Base-by-base conservation (phyloP, 2,113 vertebrate genomes). In the Sisor rabdophorus region DNA sequence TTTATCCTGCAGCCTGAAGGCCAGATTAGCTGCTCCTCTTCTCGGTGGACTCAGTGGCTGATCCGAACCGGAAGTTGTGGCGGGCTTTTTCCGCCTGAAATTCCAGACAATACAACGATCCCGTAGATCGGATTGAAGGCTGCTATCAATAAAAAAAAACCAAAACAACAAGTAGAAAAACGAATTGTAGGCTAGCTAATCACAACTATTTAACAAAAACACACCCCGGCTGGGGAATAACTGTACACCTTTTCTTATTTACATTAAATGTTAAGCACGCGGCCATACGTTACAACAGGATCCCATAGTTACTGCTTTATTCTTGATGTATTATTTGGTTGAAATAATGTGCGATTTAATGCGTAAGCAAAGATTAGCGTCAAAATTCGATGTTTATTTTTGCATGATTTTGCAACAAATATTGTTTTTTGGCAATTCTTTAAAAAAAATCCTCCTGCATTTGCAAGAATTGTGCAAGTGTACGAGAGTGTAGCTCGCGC, bases 11-110 rank as follows among this genome's bases (percentile, higher is more conserved):
- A 82, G 85, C 81, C 86, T 84, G 84, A 86, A 84, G 87, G 86
- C 86, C 88, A 86, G 84, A 89, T 88, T 88, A 89, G 87, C 81
- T 69, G 59, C 80, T 28, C 56, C 22, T 13, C 52, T 54, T 15
- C 87, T 84, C 76, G 83, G 89, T 84, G 90, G 88, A 84, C 85
- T 76, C 84, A n/a, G 40, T 9, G 85, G 89, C 87, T 85, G 86
- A 88, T 89, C 87, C 74, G 80, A 90, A 88, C 86, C 84, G 85
- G 84, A 88, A 87, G 86, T 73, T 78, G 89, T 86, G 78, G 78
- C 58, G 85, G 89, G 90, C 88, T 88, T 60, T 83, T 85, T 73
- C 80, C 80, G 74, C 52, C 22, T 52, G 16, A 24, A 20, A 50
- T 74, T 74, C 58, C 56, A 50, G 44, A 50, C 72, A 6, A 20